These are phyloP conservation scores for Acanthosoma haemorrhoidale DNA, from an alignment of 2,888 invertebrate species.

Conservation along the genomic window DNA sequence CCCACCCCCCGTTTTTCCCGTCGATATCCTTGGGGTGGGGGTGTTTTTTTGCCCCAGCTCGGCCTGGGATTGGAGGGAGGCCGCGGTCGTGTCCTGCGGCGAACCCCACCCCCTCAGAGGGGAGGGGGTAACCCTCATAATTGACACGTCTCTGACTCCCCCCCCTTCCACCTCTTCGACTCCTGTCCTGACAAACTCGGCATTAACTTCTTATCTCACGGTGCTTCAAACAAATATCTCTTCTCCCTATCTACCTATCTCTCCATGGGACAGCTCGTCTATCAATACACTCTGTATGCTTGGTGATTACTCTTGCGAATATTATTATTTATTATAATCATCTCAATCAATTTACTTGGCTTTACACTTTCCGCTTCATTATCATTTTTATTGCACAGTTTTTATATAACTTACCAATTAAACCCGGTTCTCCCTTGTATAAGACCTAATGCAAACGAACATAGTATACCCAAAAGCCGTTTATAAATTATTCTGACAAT, in stretches of 20 bases:
- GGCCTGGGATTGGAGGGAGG: slow-evolving; percentile 39
- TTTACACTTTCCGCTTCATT: no score
- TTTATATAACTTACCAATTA: no score
- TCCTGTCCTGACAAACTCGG: slow-evolving; percentile 5
- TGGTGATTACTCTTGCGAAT: no score
- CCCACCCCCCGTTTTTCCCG: slow-evolving; percentile 33
- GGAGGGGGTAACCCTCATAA: slow-evolving; percentile 33
- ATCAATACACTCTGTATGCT: no score
- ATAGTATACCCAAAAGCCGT: no score
- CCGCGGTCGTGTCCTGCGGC: slow-evolving; percentile 39
- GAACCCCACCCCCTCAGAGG: slow-evolving; percentile 32
- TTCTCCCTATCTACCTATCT: not conserved
- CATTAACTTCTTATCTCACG: slow-evolving; percentile 25
- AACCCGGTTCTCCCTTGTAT: no score
- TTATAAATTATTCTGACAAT: no score
- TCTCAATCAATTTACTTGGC: no score
- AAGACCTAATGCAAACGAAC: no score
- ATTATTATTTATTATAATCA: no score
- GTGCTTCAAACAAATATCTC: slow-evolving; percentile 16
- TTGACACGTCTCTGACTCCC: slow-evolving; percentile 38
- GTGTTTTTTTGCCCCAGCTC: slow-evolving; percentile 38
- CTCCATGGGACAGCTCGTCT: no score
- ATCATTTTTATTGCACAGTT: no score
- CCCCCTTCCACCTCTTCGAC: not conserved
- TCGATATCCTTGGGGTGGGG: slow-evolving; percentile 34